phyloP scores from a whole-genome alignment of 2,113 vertebrate genomes.

The Malurus elegans region DNA sequence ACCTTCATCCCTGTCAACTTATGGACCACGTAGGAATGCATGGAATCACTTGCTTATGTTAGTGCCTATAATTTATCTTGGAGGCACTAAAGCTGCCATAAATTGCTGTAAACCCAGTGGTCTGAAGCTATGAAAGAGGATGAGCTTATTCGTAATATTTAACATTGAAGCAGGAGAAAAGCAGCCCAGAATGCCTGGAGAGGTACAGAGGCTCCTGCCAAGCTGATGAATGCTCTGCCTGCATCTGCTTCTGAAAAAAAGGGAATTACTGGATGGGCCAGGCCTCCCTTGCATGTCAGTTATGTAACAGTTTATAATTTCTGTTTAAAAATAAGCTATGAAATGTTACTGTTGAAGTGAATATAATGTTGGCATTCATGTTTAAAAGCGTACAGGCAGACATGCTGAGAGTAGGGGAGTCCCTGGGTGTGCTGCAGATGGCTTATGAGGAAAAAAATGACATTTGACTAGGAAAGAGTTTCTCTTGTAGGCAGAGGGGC shows the following conservation, averaged over 20 bases:
- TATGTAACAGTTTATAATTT: conserved; percentile 13
- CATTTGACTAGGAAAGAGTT: background rate
- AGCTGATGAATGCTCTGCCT: background rate
- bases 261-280: background rate
- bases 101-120: background rate
- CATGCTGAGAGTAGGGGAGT: background rate
- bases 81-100: background rate
- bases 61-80: background rate
- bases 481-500: background rate
- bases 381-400: background rate
- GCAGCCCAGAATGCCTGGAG: background rate
- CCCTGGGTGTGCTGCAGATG: background rate
- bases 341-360: background rate
- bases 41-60: background rate
- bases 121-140: background rate
- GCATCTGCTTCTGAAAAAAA: background rate
- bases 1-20: background rate
- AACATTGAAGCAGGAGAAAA: background rate
- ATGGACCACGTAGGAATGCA: background rate
- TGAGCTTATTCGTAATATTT: background rate
- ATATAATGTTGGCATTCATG: background rate
- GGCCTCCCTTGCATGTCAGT: background rate
- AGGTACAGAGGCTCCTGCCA: background rate
- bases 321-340: conserved; percentile 21
- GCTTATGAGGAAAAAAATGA: background rate